Evolutionary conservation across 2,797 vertebrate species (phyloP).

Genomic region (Hydrolagus colliei): DNA sequence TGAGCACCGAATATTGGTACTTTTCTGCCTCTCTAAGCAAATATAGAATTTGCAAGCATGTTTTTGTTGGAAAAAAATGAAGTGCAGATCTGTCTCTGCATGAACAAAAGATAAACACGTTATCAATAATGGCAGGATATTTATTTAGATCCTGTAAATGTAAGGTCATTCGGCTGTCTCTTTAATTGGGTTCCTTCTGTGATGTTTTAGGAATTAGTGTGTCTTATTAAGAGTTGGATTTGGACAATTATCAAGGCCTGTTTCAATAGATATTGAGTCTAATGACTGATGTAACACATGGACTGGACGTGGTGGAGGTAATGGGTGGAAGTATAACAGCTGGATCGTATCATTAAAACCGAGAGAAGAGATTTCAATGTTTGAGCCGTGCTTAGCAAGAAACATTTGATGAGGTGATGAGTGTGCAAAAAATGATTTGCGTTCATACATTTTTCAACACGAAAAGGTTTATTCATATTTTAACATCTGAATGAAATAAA

Average conservation of each 20-base stretch:
- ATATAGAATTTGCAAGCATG: neutral
- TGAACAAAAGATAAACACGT: neutral
- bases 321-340: neutral
- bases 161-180: no score
- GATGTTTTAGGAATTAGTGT: neutral
- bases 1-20: neutral
- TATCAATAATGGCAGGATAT: neutral
- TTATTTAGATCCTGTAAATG: neutral
- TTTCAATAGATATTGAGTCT: neutral
- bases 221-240: neutral
- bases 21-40: neutral
- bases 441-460: no score
- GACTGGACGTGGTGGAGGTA: neutral
- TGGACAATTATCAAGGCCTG: neutral
- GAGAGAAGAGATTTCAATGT: neutral
- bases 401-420: neutral
- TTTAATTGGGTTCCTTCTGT: slow-evolving; percentile 12
- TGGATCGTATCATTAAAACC: neutral
- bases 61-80: neutral
- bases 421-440: neutral
- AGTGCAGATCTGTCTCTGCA: neutral
- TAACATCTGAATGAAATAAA: no score
- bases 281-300: neutral
- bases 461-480: no score
- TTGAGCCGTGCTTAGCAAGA: neutral